These are phyloP conservation scores for Calephelis nemesis DNA, from an alignment of 1,140 invertebrate genomes.

Conservation along the genomic window DNA sequence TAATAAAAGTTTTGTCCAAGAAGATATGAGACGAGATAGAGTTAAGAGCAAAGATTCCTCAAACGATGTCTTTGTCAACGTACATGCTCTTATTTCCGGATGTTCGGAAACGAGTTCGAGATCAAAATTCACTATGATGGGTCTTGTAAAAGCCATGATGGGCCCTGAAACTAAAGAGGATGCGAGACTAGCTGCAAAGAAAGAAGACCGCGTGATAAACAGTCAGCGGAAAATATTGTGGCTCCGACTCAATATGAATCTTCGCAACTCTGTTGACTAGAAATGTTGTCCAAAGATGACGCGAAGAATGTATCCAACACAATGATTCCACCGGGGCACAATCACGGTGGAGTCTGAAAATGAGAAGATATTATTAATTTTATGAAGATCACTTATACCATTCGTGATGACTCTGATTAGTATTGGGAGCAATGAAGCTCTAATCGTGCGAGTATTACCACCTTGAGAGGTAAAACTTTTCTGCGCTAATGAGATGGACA, in stretches of 20 bases:
- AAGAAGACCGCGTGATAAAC: background rate
- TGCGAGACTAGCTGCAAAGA: too few relatives aligned
- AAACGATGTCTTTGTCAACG: background rate
- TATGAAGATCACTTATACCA: background rate
- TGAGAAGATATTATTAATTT: background rate
- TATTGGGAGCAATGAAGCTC: background rate
- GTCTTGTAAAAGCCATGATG: too few relatives aligned
- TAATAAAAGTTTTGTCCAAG: background rate
- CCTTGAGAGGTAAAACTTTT: background rate
- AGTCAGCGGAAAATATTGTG: background rate
- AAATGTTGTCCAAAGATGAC: too few relatives aligned
- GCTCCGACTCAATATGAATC: background rate
- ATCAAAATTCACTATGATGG: too few relatives aligned
- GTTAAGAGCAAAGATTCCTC: background rate
- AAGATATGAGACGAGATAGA: background rate
- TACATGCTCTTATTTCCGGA: too few relatives aligned
- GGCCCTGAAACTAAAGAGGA: too few relatives aligned
- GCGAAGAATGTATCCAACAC: too few relatives aligned
- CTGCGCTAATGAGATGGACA: background rate
- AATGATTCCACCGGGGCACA: too few relatives aligned
- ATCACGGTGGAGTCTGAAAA: background rate
- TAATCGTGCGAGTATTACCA: background rate
- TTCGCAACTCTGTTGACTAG: conserved; percentile 24
- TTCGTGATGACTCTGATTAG: background rate
- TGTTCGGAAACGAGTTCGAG: too few relatives aligned